Percentiles rank a stretch among this genome's conserved stretches.
These are phyloP conservation scores for Lamproptera curius DNA, from an alignment of 2,888 invertebrate genomes.

Conservation along the genomic window DNA sequence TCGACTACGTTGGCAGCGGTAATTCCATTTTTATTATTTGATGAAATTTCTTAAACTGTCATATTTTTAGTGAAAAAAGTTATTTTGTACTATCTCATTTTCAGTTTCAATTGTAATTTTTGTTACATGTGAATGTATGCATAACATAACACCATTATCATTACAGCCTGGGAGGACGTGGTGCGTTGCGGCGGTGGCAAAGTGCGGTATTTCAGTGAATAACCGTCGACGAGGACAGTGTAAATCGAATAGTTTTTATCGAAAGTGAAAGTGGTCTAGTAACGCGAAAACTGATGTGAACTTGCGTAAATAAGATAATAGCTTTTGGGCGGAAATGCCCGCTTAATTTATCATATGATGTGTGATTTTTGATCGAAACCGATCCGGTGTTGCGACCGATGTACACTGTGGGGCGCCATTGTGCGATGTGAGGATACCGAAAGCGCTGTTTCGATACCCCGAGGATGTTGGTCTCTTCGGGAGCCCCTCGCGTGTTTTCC, in stretches of 20 bases:
- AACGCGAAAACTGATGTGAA: not conserved
- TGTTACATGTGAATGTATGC: too few species aligned
- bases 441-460: too few species aligned
- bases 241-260: not conserved
- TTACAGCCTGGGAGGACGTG: slow-evolving; percentile 87
- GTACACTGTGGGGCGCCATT: too few species aligned
- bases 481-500: not conserved
- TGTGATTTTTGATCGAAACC: too few species aligned
- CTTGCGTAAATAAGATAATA: not conserved
- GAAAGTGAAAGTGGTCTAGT: slow-evolving; percentile 14
- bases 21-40: too few species aligned
- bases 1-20: slow-evolving; percentile 63
- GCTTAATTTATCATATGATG: not conserved
- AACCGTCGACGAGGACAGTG: slow-evolving; percentile 10
- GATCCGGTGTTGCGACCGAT: not conserved
- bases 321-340: slow-evolving; percentile 4
- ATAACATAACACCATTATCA: too few species aligned
- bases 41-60: too few species aligned
- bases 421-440: too few species aligned
- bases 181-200: slow-evolving; percentile 71
- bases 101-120: too few species aligned
- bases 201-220: slow-evolving; percentile 70
- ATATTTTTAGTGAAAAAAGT: too few species aligned
- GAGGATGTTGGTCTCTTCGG: too few species aligned
- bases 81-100: too few species aligned